Conservation (phyloP, 2,113 vertebrate species). For the Tauraco erythrolophus region DNA sequence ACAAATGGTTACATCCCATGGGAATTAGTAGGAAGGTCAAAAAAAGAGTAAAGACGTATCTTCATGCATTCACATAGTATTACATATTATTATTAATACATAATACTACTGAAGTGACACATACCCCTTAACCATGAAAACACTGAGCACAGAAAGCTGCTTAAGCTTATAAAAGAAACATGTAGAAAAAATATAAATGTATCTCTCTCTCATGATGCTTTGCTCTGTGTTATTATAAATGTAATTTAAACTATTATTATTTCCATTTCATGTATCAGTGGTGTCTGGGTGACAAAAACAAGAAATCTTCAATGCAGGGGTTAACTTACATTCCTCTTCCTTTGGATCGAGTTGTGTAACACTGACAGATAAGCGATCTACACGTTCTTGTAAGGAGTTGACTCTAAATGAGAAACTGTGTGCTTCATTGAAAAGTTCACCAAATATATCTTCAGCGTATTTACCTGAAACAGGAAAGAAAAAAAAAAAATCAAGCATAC, state of each 20-base stretch:
- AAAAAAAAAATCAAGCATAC: not conserved
- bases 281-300: not conserved
- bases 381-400: conserved; percentile 97
- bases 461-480: conserved; percentile 83
- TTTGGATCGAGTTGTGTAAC: conserved; percentile 98
- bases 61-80: not conserved
- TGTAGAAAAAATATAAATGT: not conserved
- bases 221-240: not conserved
- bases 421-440: conserved; percentile 98
- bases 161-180: not conserved
- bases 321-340: conserved; percentile 95
- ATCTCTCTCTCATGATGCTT: not conserved
- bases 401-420: conserved; percentile 98
- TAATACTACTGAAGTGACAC: not conserved
- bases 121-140: not conserved
- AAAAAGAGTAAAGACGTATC: not conserved
- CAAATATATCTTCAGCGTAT: conserved; percentile 99
- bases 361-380: conserved; percentile 96
- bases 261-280: not conserved
- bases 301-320: not conserved
- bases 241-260: not conserved
- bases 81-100: not conserved
- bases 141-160: not conserved
- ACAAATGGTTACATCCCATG: not conserved
- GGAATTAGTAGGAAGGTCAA: not conserved